phyloP scores from a whole-genome alignment of 2,113 vertebrate genomes.

The Nematolebias whitei region DNA sequence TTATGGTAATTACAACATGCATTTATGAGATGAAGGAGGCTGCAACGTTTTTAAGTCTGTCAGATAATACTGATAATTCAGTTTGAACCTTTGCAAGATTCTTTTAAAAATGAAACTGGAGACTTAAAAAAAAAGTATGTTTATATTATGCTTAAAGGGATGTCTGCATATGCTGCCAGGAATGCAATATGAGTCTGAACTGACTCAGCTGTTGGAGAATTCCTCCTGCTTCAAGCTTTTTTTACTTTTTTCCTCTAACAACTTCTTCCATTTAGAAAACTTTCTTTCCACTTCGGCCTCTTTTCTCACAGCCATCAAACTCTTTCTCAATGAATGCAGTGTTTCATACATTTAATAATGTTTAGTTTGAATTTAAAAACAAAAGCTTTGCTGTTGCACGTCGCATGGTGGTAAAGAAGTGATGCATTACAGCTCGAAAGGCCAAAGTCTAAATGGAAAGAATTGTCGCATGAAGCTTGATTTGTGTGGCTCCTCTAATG shows the following conservation, averaged over 20 bases:
- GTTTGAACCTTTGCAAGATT: constrained; percentile 13
- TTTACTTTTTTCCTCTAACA: constrained; percentile 46
- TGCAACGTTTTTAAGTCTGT: constrained; percentile 21
- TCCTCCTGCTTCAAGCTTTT: constrained; percentile 46
- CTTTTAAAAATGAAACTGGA: constrained; percentile 22
- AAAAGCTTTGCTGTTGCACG: constrained; percentile 8
- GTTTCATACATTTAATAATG: constrained; percentile 7
- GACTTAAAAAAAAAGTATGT: constrained; percentile 19
- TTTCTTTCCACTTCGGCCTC: constrained; percentile 53
- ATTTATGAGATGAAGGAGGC: constrained; percentile 15
- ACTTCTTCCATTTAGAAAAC: constrained; percentile 58
- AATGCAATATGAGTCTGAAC: constrained; percentile 59
- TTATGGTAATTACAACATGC: constrained; percentile 16
- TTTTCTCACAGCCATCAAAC: constrained; percentile 31
- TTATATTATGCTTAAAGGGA: constrained; percentile 16
- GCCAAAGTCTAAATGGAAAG: constrained; percentile 34
- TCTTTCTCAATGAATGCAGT: constrained; percentile 28
- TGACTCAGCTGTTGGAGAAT: constrained; percentile 65
- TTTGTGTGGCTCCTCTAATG: constrained; percentile 35
- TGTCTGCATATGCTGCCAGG: constrained; percentile 47
- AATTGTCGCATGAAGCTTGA: constrained; percentile 49
- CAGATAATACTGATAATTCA: constrained; percentile 31
- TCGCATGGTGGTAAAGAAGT: constrained; percentile 22
- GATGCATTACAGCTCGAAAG: constrained; percentile 17
- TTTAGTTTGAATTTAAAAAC: constrained; percentile 2